phyloP scores from a whole-genome alignment of 2,113 vertebrate species.

The Limanda limanda region DNA sequence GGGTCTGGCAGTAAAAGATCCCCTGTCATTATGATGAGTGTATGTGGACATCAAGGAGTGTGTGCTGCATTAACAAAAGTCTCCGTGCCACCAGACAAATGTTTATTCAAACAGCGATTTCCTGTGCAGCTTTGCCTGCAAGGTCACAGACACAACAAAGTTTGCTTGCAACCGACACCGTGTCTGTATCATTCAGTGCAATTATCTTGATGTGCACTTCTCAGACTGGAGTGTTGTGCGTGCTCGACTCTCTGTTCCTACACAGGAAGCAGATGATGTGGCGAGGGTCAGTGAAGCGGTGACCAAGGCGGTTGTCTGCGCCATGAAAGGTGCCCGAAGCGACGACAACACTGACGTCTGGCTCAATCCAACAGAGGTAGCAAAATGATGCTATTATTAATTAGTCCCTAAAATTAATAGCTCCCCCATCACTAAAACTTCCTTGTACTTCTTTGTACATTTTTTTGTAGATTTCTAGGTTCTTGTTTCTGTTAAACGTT shows the following conservation, averaged over 20 bases:
- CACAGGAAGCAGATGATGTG: slow-evolving; percentile 90
- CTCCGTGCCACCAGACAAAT: slow-evolving; percentile 18
- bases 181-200: not conserved
- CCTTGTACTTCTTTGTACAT: too few species aligned
- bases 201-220: slow-evolving; percentile 3
- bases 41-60: slow-evolving; percentile 8
- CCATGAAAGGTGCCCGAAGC: slow-evolving; percentile 82
- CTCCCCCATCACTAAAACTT: not conserved
- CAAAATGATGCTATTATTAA: not conserved
- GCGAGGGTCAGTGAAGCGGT: slow-evolving; percentile 91
- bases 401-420: too few species aligned
- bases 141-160: slow-evolving; percentile 35
- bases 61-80: slow-evolving; percentile 25
- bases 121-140: slow-evolving; percentile 16
- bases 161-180: not conserved
- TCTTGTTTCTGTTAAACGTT: too few species aligned
- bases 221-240: too few species aligned
- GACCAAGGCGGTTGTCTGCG: slow-evolving; percentile 88
- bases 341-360: slow-evolving; percentile 81
- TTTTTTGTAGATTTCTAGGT: too few species aligned
- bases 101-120: slow-evolving; percentile 15
- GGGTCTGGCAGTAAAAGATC: slow-evolving; percentile 28
- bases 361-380: slow-evolving; percentile 97
- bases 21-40: slow-evolving; percentile 58
- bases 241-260: not conserved